Evolutionary conservation across 2,797 vertebrate species (phyloP).

Genomic region (Sciurus carolinensis): DNA sequence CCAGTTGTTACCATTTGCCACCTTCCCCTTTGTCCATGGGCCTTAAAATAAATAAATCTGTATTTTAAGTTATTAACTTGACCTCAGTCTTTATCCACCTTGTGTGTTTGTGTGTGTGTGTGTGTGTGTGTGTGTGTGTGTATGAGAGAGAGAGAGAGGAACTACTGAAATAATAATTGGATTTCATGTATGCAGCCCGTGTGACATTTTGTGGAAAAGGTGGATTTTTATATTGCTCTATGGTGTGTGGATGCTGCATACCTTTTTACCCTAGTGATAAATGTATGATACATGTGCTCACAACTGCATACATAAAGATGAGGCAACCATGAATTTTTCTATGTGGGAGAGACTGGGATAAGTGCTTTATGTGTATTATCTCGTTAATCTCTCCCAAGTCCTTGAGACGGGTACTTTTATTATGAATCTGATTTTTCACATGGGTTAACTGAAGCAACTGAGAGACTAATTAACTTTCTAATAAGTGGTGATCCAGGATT

Average conservation of each 20-base stretch:
- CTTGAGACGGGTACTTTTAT: not conserved
- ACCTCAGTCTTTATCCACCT: not conserved
- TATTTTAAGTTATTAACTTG: constrained; percentile 17
- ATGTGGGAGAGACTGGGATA: not conserved
- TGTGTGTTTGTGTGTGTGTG: not conserved
- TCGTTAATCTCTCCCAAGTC: not conserved
- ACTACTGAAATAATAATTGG: not conserved
- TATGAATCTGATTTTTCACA: not conserved
- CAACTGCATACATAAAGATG: not conserved
- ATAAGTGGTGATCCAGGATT: not conserved
- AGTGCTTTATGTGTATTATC: not conserved
- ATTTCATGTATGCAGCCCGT: not conserved
- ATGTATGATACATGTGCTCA: not conserved
- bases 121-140: no score
- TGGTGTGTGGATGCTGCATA: not conserved
- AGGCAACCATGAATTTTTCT: not conserved
- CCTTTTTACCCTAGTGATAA: not conserved
- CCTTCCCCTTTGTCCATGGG: not conserved
- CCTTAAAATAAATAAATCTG: constrained; percentile 30
- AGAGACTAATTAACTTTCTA: not conserved
- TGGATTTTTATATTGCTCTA: not conserved
- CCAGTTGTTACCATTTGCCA: not conserved
- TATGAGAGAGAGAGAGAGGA: not conserved
- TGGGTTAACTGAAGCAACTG: not conserved
- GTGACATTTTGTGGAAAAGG: no score